Evolutionary conservation across 2,888 invertebrate species (phyloP).

Genomic region (Petrolisthes manimaculis): DNA sequence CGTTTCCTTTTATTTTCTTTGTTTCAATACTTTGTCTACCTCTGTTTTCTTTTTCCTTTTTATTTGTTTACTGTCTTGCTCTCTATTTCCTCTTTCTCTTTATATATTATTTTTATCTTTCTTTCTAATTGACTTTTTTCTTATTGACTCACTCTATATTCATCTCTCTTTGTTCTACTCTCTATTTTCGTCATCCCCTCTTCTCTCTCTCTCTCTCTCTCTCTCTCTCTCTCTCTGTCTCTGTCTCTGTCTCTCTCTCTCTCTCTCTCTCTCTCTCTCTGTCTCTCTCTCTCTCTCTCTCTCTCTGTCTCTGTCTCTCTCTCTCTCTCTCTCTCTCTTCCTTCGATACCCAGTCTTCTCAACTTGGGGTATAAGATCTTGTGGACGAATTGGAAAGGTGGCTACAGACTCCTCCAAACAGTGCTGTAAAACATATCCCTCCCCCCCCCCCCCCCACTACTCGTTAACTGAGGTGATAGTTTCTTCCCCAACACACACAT

Average conservation of each 20-base stretch:
- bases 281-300: not conserved
- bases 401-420: too few species aligned
- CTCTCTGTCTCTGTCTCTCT: not conserved
- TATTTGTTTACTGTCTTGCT: not conserved
- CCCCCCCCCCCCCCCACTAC: not conserved
- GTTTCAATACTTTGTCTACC: not conserved
- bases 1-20: too few species aligned
- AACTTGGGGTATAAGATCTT: not conserved
- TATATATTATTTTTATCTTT: not conserved
- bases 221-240: slow-evolving; percentile 16
- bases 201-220: not conserved
- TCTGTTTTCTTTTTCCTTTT: not conserved
- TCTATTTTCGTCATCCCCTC: not conserved
- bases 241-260: not conserved
- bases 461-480: not conserved
- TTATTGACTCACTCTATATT: not conserved
- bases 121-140: not conserved
- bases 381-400: too few species aligned
- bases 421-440: not conserved
- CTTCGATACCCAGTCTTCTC: not conserved
- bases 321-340: not conserved
- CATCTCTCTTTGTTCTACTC: not conserved
- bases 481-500: not conserved
- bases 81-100: not conserved
- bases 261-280: not conserved